Base-by-base conservation (phyloP, 2,888 invertebrate genomes). In the Lasioglossum malachurum region DNA sequence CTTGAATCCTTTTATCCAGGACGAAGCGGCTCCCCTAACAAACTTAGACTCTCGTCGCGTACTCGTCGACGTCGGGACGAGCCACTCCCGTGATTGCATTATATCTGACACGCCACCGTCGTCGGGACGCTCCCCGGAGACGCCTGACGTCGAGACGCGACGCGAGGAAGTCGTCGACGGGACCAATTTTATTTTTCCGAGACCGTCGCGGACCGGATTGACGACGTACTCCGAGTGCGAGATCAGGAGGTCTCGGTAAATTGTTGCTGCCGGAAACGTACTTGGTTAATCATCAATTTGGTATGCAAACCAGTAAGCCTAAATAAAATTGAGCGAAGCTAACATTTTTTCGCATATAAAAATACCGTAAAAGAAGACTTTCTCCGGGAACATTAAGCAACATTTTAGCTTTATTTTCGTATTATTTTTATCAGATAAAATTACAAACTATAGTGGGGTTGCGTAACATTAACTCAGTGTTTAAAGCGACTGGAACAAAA, bases 81-180 rank as follows among this genome's bases (percentile, higher is more conserved):
- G 86, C 82, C 90, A 76, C 82, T 74, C 27, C 80, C 77, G 84
- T 87, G 88, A 90, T 90, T 90, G 86, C 83, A 90, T 90, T 90
- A 90, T 88, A 83, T 73, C 78, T 88, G 90, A 88, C 86, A 86
- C 88, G 76, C 75, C 69, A 75, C 27, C 69, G 75, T 67, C 77
- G 71, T 14, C 71, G 71, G 31, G 82, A 57, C 76, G 76, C 53
- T 46, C 82, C 53, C 82, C 1, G 64, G 83, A 78, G 85, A 80
- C 77, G 67, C 16, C 41, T 60, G 80, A 35, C 82, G 69, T 67
- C 86, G 82, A 19, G 19, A 35, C 23, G 27, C 60, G 27, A 60
- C 60, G 60, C 27, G 12, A 27, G 53, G 23, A 53, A 53, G 44
- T 23, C 69, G 71, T n/a, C 53, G 84, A 72, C 87, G 82, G 84